Conservation (phyloP, 2,797 vertebrate genomes). For the Melanotaenia parkinsoni region DNA sequence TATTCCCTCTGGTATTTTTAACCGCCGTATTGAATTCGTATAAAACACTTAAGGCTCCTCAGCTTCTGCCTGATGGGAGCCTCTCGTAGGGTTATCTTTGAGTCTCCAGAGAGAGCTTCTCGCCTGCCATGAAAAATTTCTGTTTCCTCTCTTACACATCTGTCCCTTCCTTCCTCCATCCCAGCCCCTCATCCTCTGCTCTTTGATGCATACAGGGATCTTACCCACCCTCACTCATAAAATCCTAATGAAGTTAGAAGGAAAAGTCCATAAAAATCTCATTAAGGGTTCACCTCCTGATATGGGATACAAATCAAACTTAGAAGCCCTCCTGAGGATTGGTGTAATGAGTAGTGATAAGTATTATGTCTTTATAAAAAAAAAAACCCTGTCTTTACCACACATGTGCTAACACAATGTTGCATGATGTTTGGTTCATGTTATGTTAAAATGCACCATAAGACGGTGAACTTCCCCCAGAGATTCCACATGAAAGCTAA, state of each 20-base stretch:
- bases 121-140: conserved; percentile 69
- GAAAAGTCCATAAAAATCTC: conserved; percentile 83
- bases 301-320: conserved; percentile 80
- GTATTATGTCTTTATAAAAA: conserved; percentile 53
- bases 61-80: conserved; percentile 78
- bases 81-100: conserved; percentile 74
- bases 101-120: conserved; percentile 81
- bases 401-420: conserved; percentile 38
- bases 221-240: conserved; percentile 77
- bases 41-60: conserved; percentile 84
- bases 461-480: conserved; percentile 10
- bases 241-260: conserved; percentile 82
- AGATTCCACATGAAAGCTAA: conserved; percentile 15
- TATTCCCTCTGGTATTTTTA: conserved; percentile 89
- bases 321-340: conserved; percentile 73
- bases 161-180: conserved; percentile 57
- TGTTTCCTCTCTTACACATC: conserved; percentile 71
- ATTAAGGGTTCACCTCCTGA: conserved; percentile 76
- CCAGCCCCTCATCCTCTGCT: conserved; percentile 45
- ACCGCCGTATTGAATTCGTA: conserved; percentile 85
- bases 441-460: conserved; percentile 36
- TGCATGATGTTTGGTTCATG: conserved; percentile 44
- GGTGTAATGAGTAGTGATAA: conserved; percentile 68
- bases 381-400: conserved; percentile 39
- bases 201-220: conserved; percentile 67